Evolutionary conservation across 2,888 invertebrate genomes (phyloP).

Genomic region (Euproctis similis): DNA sequence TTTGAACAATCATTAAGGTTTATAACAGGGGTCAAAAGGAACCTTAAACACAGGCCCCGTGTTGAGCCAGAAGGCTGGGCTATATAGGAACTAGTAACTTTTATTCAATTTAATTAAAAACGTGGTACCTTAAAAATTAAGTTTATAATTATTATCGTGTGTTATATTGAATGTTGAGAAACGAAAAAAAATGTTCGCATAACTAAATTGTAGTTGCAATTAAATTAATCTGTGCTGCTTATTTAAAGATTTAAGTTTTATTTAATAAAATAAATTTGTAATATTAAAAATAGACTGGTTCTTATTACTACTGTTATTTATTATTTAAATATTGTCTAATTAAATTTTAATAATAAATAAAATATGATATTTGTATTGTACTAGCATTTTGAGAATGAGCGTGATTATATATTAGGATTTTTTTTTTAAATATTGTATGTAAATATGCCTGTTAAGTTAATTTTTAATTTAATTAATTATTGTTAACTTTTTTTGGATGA

Average conservation of each 20-base stretch:
- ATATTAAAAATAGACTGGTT: constrained; percentile 51
- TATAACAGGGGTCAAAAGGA: too few relatives aligned
- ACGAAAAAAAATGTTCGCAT: constrained; percentile 29
- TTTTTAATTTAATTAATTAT: constrained; percentile 9
- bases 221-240: constrained; percentile 37
- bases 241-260: constrained; percentile 26
- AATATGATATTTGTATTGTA: constrained; percentile 28
- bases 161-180: too few relatives aligned
- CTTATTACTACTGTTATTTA: constrained; percentile 65
- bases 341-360: constrained; percentile 26
- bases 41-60: too few relatives aligned
- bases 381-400: constrained; percentile 34
- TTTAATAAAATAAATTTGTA: constrained; percentile 17
- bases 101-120: too few relatives aligned
- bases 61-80: too few relatives aligned
- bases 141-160: too few relatives aligned
- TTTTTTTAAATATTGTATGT: constrained; percentile 12
- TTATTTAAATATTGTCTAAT: constrained; percentile 49
- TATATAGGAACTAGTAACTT: too few relatives aligned
- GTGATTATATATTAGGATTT: constrained; percentile 33
- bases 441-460: constrained; percentile 13
- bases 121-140: too few relatives aligned
- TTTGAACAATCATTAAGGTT: too few relatives aligned
- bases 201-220: constrained; percentile 28
- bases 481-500: constrained; percentile 13